Percentiles rank a stretch among this genome's conserved stretches.
Evolutionary conservation across 2,888 invertebrate species (phyloP).

Genomic region (Oasisia sp.): DNA sequence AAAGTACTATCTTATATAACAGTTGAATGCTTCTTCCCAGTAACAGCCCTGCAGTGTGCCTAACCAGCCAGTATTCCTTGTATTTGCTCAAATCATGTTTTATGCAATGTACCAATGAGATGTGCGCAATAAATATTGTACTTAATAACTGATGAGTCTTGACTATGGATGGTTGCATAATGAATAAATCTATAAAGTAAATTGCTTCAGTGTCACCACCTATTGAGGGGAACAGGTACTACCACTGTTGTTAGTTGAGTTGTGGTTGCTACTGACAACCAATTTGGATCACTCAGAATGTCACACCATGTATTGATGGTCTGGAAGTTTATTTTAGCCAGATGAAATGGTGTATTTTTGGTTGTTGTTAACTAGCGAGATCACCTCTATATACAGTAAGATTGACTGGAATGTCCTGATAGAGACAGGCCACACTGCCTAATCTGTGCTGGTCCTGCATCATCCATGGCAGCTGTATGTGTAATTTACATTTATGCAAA

Average conservation of each 20-base stretch:
- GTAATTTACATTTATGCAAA: background rate
- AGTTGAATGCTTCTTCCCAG: background rate
- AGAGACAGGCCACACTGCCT: background rate
- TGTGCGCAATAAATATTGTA: conserved; percentile 6
- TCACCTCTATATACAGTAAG: too few species aligned
- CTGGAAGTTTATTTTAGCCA: too few species aligned
- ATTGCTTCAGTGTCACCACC: background rate
- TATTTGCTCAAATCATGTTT: background rate
- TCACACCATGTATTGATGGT: too few species aligned
- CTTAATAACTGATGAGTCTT: background rate
- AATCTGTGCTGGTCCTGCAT: background rate
- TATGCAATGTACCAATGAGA: background rate
- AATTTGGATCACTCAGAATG: too few species aligned
- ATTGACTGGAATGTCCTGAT: too few species aligned
- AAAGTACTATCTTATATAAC: background rate
- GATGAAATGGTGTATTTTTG: too few species aligned
- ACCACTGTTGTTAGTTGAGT: too few species aligned
- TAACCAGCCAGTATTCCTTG: conserved; percentile 8
- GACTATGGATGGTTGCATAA: background rate
- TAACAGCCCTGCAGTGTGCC: background rate
- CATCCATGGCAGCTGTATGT: background rate
- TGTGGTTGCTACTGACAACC: too few species aligned
- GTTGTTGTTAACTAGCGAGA: too few species aligned
- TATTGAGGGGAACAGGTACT: too few species aligned
- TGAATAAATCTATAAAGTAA: background rate